Conservation (phyloP, 1,140 invertebrate genomes). For the Adelges cooleyi region DNA sequence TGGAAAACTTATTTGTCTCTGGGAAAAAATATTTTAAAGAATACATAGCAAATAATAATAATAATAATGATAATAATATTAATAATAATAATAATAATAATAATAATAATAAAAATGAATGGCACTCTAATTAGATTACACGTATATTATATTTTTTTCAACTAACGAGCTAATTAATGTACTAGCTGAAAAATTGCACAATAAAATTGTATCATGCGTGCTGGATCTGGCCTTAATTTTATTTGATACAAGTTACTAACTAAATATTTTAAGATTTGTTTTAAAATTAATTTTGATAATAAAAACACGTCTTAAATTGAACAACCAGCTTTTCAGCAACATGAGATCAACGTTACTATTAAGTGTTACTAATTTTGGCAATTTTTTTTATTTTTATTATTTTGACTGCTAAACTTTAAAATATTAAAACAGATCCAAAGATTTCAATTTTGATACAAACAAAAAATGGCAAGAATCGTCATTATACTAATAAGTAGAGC, state of each 20-base stretch:
- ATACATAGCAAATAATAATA: neutral
- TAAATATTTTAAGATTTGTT: slow-evolving; percentile 2
- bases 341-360: slow-evolving; percentile 26
- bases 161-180: neutral
- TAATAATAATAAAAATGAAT: slow-evolving; percentile 10
- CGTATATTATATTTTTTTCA: neutral
- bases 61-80: neutral
- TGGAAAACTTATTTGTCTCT: neutral
- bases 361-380: slow-evolving; percentile 25
- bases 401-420: slow-evolving; percentile 1
- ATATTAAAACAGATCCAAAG: slow-evolving; percentile 11
- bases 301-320: slow-evolving; percentile 19
- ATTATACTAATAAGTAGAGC: slow-evolving; percentile 12
- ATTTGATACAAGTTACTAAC: neutral
- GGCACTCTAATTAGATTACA: slow-evolving; percentile 6
- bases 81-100: too few relatives aligned
- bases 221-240: slow-evolving; percentile 10
- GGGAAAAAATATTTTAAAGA: neutral
- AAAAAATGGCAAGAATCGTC: slow-evolving; percentile 22
- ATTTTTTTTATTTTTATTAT: neutral
- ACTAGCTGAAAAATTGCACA: slow-evolving; percentile 2
- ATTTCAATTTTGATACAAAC: slow-evolving; percentile 10
- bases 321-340: slow-evolving; percentile 20
- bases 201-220: slow-evolving; percentile 13
- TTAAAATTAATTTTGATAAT: slow-evolving; percentile 27